Percentiles rank a stretch among this genome's conserved stretches.
These are phyloP conservation scores for Pyrocoelia pectoralis DNA, from an alignment of 2,888 invertebrate species.

Conservation along the genomic window DNA sequence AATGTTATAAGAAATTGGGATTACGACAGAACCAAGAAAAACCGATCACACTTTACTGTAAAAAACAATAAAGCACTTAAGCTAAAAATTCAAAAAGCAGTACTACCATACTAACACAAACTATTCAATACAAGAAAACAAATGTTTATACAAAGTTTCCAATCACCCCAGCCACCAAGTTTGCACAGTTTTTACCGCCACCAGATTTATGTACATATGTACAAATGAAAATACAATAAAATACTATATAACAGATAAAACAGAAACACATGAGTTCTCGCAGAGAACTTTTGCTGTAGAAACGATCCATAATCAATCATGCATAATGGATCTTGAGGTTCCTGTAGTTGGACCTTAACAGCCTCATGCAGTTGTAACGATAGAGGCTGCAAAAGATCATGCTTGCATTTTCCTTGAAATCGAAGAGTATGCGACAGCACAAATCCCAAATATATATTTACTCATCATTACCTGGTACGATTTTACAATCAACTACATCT, in stretches of 20 bases:
- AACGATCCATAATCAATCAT: constrained; percentile 46
- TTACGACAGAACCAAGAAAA: constrained; percentile 31
- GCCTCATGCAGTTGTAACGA: constrained; percentile 47
- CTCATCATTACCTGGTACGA: constrained; percentile 67
- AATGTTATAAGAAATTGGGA: not conserved
- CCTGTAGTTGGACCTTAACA: constrained; percentile 52
- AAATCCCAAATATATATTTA: constrained; percentile 39
- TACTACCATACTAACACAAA: constrained; percentile 18
- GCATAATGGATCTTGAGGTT: constrained; percentile 49
- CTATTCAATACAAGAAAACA: constrained; percentile 16
- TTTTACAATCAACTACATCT: constrained; percentile 63
- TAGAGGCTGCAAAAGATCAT: constrained; percentile 48
- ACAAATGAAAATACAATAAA: constrained; percentile 33
- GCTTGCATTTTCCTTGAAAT: constrained; percentile 46
- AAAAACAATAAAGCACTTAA: constrained; percentile 40
- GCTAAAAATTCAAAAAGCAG: constrained; percentile 40
- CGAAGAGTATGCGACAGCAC: constrained; percentile 40
- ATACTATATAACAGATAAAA: constrained; percentile 33
- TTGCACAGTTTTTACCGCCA: constrained; percentile 26
- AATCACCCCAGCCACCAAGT: constrained; percentile 23
- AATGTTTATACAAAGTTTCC: constrained; percentile 17
- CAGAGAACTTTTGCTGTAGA: constrained; percentile 45
- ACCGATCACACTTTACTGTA: constrained; percentile 26
- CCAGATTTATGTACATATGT: constrained; percentile 39
- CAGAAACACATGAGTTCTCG: constrained; percentile 41